Conservation (phyloP, 2,888 invertebrate species). For the Allygus modestus region DNA sequence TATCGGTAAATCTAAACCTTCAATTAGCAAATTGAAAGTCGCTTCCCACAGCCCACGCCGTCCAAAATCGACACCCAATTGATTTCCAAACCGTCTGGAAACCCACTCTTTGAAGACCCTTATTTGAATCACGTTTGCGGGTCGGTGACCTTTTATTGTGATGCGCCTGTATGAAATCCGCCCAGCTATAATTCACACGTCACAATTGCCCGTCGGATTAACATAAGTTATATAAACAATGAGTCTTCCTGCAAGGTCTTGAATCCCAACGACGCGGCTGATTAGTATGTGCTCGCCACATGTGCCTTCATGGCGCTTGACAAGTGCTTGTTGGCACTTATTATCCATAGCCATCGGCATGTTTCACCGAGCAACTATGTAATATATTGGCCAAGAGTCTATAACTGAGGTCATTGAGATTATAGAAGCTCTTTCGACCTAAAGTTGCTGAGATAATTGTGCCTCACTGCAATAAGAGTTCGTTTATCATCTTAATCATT, state of each 20-base stretch:
- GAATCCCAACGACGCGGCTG: not conserved
- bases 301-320: not conserved
- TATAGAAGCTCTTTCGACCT: too few species aligned
- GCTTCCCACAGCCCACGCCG: slow-evolving; percentile 36
- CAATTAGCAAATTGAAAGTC: slow-evolving; percentile 52
- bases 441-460: too few species aligned
- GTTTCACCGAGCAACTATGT: too few species aligned
- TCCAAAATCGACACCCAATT: slow-evolving; percentile 28
- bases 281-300: not conserved
- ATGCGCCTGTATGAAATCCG: slow-evolving; percentile 52
- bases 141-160: slow-evolving; percentile 53
- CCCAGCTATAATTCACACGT: slow-evolving; percentile 47
- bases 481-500: too few species aligned
- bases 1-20: slow-evolving; percentile 51
- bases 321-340: not conserved
- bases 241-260: slow-evolving; percentile 9
- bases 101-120: slow-evolving; percentile 14
- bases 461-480: too few species aligned
- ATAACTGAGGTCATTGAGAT: too few species aligned
- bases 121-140: slow-evolving; percentile 43
- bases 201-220: slow-evolving; percentile 45
- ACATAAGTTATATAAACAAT: slow-evolving; percentile 54
- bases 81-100: slow-evolving; percentile 17
- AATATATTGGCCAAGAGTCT: too few species aligned
- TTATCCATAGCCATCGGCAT: too few species aligned